Evolutionary conservation across 2,113 vertebrate genomes (phyloP).

Genomic region (Colossoma macropomum): DNA sequence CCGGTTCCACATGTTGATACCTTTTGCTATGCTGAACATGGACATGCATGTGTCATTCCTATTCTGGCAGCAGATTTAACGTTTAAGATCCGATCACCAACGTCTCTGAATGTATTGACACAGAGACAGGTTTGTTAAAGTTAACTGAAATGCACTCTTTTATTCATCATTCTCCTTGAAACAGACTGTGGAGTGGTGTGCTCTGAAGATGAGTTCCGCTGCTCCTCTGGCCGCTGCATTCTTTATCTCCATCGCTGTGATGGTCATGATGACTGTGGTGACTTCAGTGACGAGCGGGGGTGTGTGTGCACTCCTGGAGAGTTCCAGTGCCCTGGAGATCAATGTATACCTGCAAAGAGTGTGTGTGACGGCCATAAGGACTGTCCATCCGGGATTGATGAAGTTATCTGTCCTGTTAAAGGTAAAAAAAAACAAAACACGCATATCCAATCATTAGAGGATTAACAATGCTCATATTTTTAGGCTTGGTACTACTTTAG

Average conservation of each 20-base stretch:
- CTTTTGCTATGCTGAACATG: too few relatives aligned
- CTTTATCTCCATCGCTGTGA: slow-evolving; percentile 82
- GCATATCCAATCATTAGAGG: too few relatives aligned
- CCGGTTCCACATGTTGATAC: too few relatives aligned
- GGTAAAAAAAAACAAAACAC: slow-evolving; percentile 70
- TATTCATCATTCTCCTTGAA: neutral
- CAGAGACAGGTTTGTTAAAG: neutral
- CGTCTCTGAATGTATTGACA: too few relatives aligned
- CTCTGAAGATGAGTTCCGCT: slow-evolving; percentile 79
- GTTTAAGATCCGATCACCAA: too few relatives aligned
- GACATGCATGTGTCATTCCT: too few relatives aligned
- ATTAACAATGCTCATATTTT: neutral
- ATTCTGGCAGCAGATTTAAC: too few relatives aligned
- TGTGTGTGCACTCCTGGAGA: slow-evolving; percentile 77
- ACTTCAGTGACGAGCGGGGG: slow-evolving; percentile 84
- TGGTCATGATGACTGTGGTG: slow-evolving; percentile 86
- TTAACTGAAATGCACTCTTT: neutral
- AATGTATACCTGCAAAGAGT: slow-evolving; percentile 73
- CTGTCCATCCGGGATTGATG: slow-evolving; percentile 81
- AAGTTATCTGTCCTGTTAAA: slow-evolving; percentile 79
- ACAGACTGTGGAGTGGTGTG: slow-evolving; percentile 85
- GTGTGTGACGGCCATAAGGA: slow-evolving; percentile 82
- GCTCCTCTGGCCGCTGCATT: slow-evolving; percentile 80
- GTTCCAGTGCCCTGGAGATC: slow-evolving; percentile 80
- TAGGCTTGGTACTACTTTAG: neutral